Evolutionary conservation across 2,888 invertebrate species (phyloP).

Genomic region (Teleogryllus oceanicus): DNA sequence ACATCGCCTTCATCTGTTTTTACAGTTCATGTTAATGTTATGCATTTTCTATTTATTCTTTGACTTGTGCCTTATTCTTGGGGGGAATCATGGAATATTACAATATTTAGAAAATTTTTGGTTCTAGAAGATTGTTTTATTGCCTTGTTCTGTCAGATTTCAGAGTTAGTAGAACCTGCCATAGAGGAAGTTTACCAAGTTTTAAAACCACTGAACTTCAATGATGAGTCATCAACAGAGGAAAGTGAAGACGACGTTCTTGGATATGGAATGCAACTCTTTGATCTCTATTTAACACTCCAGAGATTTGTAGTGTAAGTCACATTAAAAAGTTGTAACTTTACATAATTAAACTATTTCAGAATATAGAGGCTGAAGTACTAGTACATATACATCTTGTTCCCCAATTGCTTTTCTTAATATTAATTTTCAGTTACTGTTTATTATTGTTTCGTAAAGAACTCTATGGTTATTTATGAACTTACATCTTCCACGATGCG

Average conservation of each 20-base stretch:
- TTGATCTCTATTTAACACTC: constrained; percentile 86
- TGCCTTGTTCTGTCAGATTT: constrained; percentile 41
- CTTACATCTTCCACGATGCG: no score
- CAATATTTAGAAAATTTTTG: not conserved
- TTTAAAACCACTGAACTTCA: constrained; percentile 61
- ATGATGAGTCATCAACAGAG: constrained; percentile 36
- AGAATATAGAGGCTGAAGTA: no score
- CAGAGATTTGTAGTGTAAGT: constrained; percentile 79
- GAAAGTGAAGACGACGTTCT: constrained; percentile 60
- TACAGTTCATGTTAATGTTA: no score
- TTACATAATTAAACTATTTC: no score
- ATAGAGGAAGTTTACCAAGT: constrained; percentile 71
- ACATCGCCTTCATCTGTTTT: no score
- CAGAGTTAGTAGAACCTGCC: constrained; percentile 66
- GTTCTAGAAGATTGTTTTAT: no score
- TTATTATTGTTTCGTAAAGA: constrained; percentile 45
- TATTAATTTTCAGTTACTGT: not conserved
- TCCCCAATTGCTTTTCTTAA: not conserved
- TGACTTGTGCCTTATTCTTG: no score
- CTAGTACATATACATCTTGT: no score
- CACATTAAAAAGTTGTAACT: not conserved
- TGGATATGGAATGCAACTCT: constrained; percentile 80
- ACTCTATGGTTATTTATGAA: no score
- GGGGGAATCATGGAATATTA: no score
- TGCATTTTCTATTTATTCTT: no score